These are phyloP conservation scores for Typhlichthys subterraneus DNA, from an alignment of 2,797 vertebrate species.

Conservation along the genomic window DNA sequence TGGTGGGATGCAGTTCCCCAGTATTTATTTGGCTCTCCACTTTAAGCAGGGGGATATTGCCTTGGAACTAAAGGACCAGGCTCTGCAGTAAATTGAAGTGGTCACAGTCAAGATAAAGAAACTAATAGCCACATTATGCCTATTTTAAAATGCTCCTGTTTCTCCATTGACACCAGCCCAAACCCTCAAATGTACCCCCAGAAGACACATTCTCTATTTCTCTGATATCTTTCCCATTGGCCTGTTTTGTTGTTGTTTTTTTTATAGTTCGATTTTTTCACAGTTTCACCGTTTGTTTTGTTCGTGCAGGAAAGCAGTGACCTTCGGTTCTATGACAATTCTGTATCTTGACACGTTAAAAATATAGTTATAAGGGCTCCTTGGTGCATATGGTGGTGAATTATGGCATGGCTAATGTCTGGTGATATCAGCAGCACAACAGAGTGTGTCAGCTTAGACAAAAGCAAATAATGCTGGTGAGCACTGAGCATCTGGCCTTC, in stretches of 20 bases:
- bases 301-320: no score
- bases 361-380: no score
- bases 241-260: slow-evolving; percentile 18
- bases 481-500: slow-evolving; percentile 22
- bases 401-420: no score
- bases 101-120: slow-evolving; percentile 57
- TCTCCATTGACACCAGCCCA: slow-evolving; percentile 35
- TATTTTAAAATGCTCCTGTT: slow-evolving; percentile 55
- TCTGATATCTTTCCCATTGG: slow-evolving; percentile 43
- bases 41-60: slow-evolving; percentile 47
- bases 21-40: slow-evolving; percentile 50
- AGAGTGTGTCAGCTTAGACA: neutral
- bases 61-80: slow-evolving; percentile 65
- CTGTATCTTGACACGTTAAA: no score
- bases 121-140: slow-evolving; percentile 69
- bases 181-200: slow-evolving; percentile 32
- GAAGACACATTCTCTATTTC: no score
- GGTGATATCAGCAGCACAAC: neutral
- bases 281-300: no score
- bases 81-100: slow-evolving; percentile 60
- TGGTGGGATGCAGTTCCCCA: slow-evolving; percentile 27
- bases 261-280: no score
- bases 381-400: no score
- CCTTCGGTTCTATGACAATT: no score
- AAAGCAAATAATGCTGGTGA: neutral